Percentiles rank a stretch among this genome's conserved stretches.
Evolutionary conservation across 2,888 invertebrate species (phyloP).

Genomic region (Leucophenga montana): DNA sequence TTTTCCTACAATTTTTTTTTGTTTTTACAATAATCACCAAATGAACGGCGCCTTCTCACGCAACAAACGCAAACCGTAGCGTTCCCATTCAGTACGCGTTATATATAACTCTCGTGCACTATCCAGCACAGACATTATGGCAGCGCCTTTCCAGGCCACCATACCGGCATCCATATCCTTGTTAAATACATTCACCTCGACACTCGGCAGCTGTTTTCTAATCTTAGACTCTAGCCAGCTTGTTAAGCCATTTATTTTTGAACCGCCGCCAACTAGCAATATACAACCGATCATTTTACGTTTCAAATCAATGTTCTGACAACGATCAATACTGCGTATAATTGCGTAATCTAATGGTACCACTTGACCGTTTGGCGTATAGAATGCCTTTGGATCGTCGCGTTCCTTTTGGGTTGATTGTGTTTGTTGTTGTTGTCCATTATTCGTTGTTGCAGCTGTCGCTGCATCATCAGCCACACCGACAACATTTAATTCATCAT

Average conservation of each 20-base stretch:
- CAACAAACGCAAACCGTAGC: slow-evolving; percentile 86
- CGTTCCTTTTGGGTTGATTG: slow-evolving; percentile 75
- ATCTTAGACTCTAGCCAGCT: slow-evolving; percentile 92
- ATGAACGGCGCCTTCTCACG: slow-evolving; percentile 94
- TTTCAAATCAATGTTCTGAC: slow-evolving; percentile 90
- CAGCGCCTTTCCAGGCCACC: slow-evolving; percentile 95
- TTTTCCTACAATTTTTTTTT: too few relatives aligned
- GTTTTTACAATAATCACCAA: too few relatives aligned
- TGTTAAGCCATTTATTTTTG: slow-evolving; percentile 88
- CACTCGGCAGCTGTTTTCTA: slow-evolving; percentile 83
- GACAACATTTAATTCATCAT: slow-evolving; percentile 75
- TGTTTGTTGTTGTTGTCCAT: slow-evolving; percentile 61
- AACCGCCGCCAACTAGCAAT: slow-evolving; percentile 92
- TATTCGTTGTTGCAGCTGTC: slow-evolving; percentile 65
- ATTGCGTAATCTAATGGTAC: slow-evolving; percentile 93
- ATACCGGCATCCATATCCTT: slow-evolving; percentile 94
- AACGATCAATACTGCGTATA: slow-evolving; percentile 91
- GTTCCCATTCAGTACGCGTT: slow-evolving; percentile 87
- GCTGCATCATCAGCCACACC: slow-evolving; percentile 55
- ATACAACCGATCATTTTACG: slow-evolving; percentile 95
- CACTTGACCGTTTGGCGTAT: slow-evolving; percentile 84
- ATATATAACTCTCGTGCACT: slow-evolving; percentile 96
- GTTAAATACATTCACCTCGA: slow-evolving; percentile 91
- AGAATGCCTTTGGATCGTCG: slow-evolving; percentile 69
- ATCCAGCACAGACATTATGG: slow-evolving; percentile 93